These are phyloP conservation scores for Cairina moschata DNA, from an alignment of 2,113 vertebrate genomes.

Conservation along the genomic window DNA sequence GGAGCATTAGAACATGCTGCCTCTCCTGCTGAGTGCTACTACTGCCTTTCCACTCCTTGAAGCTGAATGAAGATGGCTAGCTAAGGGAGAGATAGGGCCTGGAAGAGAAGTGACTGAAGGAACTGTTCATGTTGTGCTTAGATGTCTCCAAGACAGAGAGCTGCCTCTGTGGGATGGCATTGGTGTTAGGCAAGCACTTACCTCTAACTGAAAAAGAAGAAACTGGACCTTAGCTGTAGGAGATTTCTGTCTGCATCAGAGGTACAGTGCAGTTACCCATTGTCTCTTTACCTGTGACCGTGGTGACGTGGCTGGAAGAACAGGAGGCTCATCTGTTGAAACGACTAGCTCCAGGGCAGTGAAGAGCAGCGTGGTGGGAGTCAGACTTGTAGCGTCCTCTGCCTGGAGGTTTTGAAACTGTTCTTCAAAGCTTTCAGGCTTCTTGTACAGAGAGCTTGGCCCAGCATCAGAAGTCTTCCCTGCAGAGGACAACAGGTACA, in stretches of 20 bases:
- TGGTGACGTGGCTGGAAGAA: constrained; percentile 83
- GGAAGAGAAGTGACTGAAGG: not conserved
- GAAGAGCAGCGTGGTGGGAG: constrained; percentile 51
- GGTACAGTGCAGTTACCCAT: not conserved
- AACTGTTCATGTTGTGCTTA: not conserved
- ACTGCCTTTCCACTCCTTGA: not conserved
- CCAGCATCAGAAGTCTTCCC: constrained; percentile 77
- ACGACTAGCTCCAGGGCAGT: constrained; percentile 78
- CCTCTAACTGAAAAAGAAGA: not conserved
- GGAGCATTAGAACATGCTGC: not conserved
- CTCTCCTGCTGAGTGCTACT: not conserved
- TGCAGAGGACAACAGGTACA: constrained; percentile 50
- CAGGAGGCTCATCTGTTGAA: constrained; percentile 85
- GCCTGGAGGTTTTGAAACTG: constrained; percentile 31
- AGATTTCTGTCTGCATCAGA: not conserved
- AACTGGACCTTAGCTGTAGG: not conserved
- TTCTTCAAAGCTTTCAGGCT: constrained; percentile 60
- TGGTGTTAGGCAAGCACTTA: not conserved
- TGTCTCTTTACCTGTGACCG: constrained; percentile 83
- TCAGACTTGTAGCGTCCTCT: constrained; percentile 71
- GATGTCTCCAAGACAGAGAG: not conserved
- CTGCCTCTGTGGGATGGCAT: not conserved
- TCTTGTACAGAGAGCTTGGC: constrained; percentile 83
- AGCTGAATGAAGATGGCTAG: not conserved
- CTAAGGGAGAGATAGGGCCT: not conserved